Percentiles rank a stretch among this genome's conserved stretches.
Evolutionary conservation across 2,113 vertebrate genomes (phyloP).

Genomic region (Passer montanus): DNA sequence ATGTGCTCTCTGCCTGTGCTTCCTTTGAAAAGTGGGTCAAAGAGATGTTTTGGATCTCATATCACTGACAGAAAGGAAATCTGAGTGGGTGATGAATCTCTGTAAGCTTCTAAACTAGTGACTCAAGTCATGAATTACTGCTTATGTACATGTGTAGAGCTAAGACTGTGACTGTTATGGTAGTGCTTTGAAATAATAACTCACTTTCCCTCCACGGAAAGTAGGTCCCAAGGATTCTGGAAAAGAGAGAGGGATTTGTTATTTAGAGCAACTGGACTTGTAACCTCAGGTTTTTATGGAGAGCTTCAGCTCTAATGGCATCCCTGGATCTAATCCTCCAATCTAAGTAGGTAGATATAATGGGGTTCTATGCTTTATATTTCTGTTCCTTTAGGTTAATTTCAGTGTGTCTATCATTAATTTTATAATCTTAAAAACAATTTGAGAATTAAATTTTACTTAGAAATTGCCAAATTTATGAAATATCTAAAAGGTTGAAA

Average conservation of each 20-base stretch:
- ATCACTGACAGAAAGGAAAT: neutral
- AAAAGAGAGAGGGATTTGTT: neutral
- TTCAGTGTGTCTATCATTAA: neutral
- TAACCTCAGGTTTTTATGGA: neutral
- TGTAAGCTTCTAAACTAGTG: neutral
- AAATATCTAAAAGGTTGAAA: neutral
- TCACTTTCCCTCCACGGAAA: neutral
- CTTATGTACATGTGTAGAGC: neutral
- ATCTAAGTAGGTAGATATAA: neutral
- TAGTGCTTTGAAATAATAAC: neutral
- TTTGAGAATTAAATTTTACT: neutral
- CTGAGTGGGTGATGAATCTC: slow-evolving; percentile 8
- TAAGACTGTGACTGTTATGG: neutral
- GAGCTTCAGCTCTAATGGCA: neutral
- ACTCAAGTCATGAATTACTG: neutral
- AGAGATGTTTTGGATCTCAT: slow-evolving; percentile 29
- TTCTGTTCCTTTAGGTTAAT: neutral
- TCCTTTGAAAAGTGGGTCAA: slow-evolving; percentile 30
- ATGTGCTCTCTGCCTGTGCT: neutral
- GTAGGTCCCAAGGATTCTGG: neutral
- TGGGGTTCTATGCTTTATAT: neutral
- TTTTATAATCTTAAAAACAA: neutral
- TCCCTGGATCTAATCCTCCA: neutral
- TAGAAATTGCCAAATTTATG: neutral
- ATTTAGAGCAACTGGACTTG: neutral